Conservation (phyloP, 2,113 vertebrate genomes). For the Apus apus region DNA sequence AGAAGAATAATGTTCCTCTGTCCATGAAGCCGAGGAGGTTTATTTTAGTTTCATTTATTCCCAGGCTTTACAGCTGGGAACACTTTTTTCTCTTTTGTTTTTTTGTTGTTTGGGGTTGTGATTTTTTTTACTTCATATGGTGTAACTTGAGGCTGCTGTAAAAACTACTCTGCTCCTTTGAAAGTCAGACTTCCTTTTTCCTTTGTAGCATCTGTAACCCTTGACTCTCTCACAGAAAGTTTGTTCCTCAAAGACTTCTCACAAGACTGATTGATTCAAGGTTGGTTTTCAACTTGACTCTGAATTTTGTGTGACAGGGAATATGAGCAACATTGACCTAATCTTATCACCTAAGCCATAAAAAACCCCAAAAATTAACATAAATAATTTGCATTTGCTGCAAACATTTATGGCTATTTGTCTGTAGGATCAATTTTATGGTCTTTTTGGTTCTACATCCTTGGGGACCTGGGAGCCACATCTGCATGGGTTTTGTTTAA, state of each 20-base stretch:
- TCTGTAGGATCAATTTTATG: neutral
- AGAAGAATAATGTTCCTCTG: neutral
- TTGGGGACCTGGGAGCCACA: neutral
- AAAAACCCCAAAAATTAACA: neutral
- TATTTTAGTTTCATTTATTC: constrained; percentile 56
- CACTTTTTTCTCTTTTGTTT: neutral
- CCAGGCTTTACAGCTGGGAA: constrained; percentile 38
- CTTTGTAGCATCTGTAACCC: neutral
- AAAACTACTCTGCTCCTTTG: neutral
- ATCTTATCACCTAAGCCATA: neutral
- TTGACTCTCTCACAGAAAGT: neutral
- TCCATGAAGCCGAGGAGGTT: constrained; percentile 19
- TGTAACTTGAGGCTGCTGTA: neutral
- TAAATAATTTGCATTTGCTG: neutral
- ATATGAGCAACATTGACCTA: neutral
- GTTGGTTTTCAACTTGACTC: neutral
- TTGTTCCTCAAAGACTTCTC: neutral
- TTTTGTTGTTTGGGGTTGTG: neutral
- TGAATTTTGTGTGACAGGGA: neutral
- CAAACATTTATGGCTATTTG: neutral
- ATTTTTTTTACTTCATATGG: neutral
- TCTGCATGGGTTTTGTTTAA: neutral
- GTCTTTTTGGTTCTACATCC: neutral
- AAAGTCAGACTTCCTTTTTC: neutral
- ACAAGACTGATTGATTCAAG: neutral